Percentiles rank a stretch among this genome's conserved stretches.
Conservation (phyloP, 2,797 vertebrate species). For the Platyrinchus mystaceus region DNA sequence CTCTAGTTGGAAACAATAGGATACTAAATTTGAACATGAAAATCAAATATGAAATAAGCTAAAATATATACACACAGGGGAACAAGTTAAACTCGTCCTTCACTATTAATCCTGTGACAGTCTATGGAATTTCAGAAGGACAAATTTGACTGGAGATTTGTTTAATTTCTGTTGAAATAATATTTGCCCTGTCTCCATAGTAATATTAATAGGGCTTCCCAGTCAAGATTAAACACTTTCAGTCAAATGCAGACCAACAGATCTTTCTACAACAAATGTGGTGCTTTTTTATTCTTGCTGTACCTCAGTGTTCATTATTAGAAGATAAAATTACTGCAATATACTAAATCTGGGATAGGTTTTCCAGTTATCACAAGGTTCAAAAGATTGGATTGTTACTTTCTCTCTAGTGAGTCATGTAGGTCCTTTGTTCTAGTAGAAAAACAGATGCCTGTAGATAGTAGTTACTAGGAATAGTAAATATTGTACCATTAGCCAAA, state of each 20-base stretch:
- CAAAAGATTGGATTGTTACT: conserved; percentile 68
- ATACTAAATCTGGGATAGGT: conserved; percentile 47
- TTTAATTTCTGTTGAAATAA: conserved; percentile 20
- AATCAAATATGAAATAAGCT: background rate
- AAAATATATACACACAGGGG: background rate
- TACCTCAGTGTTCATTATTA: conserved; percentile 57
- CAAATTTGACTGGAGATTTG: conserved; percentile 11
- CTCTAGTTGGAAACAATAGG: background rate
- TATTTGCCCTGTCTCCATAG: background rate
- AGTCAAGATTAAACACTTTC: conserved; percentile 75
- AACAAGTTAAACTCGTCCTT: background rate
- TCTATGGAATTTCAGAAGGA: background rate
- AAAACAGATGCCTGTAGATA: conserved; percentile 71
- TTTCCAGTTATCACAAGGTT: conserved; percentile 59
- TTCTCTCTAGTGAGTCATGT: conserved; percentile 70
- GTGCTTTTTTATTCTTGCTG: conserved; percentile 73
- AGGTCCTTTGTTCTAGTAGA: conserved; percentile 71
- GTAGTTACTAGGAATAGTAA: conserved; percentile 68
- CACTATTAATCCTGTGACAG: background rate
- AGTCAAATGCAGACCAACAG: conserved; percentile 62
- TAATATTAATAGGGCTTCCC: conserved; percentile 59
- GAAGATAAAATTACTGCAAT: conserved; percentile 44
- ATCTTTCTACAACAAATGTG: conserved; percentile 67
- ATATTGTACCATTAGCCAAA: conserved; percentile 71
- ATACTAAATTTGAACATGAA: background rate